Percentiles rank a stretch among this genome's conserved stretches.
These are phyloP conservation scores for Serranus cabrilla DNA, from an alignment of 2,797 vertebrate genomes.

Conservation along the genomic window DNA sequence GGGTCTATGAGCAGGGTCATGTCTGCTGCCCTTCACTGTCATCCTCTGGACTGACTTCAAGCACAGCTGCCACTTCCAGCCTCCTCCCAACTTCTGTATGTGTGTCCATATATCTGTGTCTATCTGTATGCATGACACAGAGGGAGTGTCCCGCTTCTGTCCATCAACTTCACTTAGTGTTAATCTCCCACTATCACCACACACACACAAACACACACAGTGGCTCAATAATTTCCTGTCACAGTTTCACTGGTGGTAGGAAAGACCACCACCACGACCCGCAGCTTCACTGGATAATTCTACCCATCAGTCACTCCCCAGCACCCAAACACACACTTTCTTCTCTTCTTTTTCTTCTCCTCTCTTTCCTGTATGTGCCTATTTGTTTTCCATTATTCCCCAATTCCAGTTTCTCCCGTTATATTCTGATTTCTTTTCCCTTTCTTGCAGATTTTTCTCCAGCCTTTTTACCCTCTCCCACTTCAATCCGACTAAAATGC, in stretches of 20 bases:
- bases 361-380: neutral
- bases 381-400: neutral
- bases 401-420: neutral
- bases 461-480: neutral
- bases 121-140: conserved; percentile 28
- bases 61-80: conserved; percentile 25
- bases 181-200: conserved; percentile 16
- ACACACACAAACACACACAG: neutral
- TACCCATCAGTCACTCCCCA: conserved; percentile 15
- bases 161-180: conserved; percentile 30
- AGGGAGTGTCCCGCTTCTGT: neutral
- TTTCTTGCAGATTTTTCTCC: neutral
- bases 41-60: conserved; percentile 32
- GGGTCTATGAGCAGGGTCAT: conserved; percentile 23
- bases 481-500: neutral
- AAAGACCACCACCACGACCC: neutral
- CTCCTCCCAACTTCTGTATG: neutral
- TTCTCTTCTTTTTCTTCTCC: neutral
- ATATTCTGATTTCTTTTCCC: neutral
- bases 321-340: neutral
- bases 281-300: conserved; percentile 16
- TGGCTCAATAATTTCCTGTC: conserved; percentile 22
- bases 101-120: neutral
- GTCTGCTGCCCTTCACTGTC: conserved; percentile 32
- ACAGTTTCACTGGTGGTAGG: conserved; percentile 1